phyloP scores from a whole-genome alignment of 2,113 vertebrate species.

The Microtus ochrogaster region DNA sequence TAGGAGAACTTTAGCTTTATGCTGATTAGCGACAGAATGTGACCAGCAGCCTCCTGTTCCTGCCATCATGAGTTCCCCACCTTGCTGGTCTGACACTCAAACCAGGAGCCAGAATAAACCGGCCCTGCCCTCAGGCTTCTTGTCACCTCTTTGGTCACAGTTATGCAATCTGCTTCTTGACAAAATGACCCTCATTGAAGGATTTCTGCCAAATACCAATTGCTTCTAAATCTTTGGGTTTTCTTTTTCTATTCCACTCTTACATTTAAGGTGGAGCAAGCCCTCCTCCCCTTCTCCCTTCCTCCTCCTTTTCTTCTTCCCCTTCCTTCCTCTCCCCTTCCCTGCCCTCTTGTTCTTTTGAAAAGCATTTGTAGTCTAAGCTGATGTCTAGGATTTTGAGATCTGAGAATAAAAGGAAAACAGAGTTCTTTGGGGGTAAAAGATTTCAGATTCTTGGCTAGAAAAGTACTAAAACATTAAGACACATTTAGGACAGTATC shows the following conservation, averaged over 20 bases:
- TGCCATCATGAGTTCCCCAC: neutral
- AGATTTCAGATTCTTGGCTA: neutral
- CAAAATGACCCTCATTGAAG: neutral
- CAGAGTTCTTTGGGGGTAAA: neutral
- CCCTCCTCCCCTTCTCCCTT: neutral
- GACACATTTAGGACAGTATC: constrained; percentile 7
- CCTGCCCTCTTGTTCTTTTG: neutral
- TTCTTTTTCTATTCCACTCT: neutral
- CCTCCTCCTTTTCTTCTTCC: too few relatives aligned
- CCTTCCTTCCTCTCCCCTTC: too few relatives aligned
- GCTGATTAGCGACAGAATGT: neutral
- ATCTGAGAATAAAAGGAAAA: neutral
- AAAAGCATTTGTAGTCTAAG: constrained; percentile 19
- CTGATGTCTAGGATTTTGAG: neutral
- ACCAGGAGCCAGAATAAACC: neutral
- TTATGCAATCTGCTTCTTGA: neutral
- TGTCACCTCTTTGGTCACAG: neutral
- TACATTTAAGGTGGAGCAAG: neutral
- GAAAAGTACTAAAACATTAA: constrained; percentile 12
- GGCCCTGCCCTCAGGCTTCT: neutral
- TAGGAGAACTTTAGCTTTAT: neutral
- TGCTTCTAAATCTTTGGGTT: neutral
- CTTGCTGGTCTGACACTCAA: neutral
- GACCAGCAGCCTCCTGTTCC: neutral
- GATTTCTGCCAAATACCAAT: neutral